Evolutionary conservation across 2,797 vertebrate genomes (phyloP).

Genomic region (Sphaeramia orbicularis): DNA sequence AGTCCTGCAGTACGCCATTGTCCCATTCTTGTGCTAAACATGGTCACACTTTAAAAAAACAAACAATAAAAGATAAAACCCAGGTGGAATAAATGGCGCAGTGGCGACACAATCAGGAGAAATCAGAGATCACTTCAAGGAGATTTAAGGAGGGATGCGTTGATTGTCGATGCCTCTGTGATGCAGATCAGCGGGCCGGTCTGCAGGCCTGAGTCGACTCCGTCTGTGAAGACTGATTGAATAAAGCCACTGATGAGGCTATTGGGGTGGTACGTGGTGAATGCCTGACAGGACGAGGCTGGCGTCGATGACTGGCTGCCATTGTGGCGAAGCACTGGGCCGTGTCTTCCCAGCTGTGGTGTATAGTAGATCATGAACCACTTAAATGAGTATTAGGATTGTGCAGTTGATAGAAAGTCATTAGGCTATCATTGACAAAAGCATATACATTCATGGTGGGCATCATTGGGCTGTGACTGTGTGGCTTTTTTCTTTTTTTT

Average conservation of each 20-base stretch:
- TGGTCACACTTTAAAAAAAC: slow-evolving; percentile 5
- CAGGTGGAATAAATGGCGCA: slow-evolving; percentile 28
- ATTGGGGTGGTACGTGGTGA: slow-evolving; percentile 72
- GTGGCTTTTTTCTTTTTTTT: slow-evolving; percentile 1
- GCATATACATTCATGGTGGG: slow-evolving; percentile 12
- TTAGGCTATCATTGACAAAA: slow-evolving; percentile 50
- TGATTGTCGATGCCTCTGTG: slow-evolving; percentile 62
- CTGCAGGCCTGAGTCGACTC: slow-evolving; percentile 41
- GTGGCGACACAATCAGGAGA: slow-evolving; percentile 43
- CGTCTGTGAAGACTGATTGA: slow-evolving; percentile 70
- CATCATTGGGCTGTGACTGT: not conserved
- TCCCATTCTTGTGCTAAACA: slow-evolving; percentile 15
- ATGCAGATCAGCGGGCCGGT: slow-evolving; percentile 59
- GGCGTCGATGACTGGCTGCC: slow-evolving; percentile 61
- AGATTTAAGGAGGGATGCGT: slow-evolving; percentile 55
- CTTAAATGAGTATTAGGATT: slow-evolving; percentile 59
- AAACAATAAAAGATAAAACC: not conserved
- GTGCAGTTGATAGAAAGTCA: slow-evolving; percentile 64
- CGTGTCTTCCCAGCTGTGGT: slow-evolving; percentile 85
- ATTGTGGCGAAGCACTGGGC: slow-evolving; percentile 80
- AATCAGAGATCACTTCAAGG: slow-evolving; percentile 70
- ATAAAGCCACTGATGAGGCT: slow-evolving; percentile 79
- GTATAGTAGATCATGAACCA: slow-evolving; percentile 53
- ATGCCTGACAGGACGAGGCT: slow-evolving; percentile 67
- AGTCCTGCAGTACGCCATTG: not conserved